Conservation (phyloP, 2,888 invertebrate species). For the Himalopsyche kuldschensis region DNA sequence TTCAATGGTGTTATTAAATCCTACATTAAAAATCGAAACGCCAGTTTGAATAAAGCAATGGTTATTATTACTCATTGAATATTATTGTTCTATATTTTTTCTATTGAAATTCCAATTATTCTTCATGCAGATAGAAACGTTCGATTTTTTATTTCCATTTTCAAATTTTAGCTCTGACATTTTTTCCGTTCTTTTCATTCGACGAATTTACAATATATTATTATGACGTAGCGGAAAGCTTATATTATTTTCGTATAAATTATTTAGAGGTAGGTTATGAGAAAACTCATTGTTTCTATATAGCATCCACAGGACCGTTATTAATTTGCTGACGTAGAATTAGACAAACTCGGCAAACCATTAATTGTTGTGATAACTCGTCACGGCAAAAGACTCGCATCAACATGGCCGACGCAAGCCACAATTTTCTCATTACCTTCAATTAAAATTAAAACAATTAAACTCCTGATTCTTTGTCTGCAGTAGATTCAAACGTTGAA, state of each 20-base stretch:
- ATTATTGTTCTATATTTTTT: too few relatives aligned
- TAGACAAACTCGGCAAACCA: slow-evolving; percentile 14
- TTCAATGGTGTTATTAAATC: too few relatives aligned
- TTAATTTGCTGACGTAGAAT: neutral
- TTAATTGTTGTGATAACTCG: slow-evolving; percentile 21
- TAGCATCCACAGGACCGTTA: neutral
- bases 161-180: too few relatives aligned
- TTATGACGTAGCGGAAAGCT: neutral
- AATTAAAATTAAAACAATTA: slow-evolving; percentile 40
- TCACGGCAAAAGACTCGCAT: slow-evolving; percentile 23
- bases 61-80: too few relatives aligned
- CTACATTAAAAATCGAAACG: too few relatives aligned
- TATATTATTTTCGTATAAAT: neutral
- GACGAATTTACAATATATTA: neutral
- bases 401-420: slow-evolving; percentile 11
- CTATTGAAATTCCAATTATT: too few relatives aligned
- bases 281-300: neutral
- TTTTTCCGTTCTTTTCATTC: too few relatives aligned
- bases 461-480: slow-evolving; percentile 37
- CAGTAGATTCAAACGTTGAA: slow-evolving; percentile 27
- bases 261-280: neutral
- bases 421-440: slow-evolving; percentile 40
- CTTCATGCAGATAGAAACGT: too few relatives aligned
- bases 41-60: too few relatives aligned
- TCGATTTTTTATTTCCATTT: too few relatives aligned